phyloP scores from a whole-genome alignment of 2,888 invertebrate genomes.

The Ametastegia equiseti region DNA sequence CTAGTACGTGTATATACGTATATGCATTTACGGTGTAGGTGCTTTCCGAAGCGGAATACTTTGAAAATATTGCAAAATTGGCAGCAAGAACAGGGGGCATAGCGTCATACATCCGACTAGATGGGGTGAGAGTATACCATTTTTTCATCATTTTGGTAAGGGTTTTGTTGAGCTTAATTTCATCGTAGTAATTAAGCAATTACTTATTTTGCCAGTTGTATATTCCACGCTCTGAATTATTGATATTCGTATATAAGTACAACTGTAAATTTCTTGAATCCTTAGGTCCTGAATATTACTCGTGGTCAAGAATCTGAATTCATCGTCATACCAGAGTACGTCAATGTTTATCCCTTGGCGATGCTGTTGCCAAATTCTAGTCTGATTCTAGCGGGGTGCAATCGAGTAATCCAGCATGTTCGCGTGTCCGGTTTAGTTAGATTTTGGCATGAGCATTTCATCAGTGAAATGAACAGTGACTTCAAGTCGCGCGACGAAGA shows the following conservation, averaged over 20 bases:
- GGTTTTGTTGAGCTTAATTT: background rate
- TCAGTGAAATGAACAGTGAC: background rate
- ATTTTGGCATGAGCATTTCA: background rate
- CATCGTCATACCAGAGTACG: constrained; percentile 16
- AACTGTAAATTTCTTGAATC: background rate
- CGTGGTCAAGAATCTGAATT: constrained; percentile 5
- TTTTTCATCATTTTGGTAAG: background rate
- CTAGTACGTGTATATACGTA: too few species aligned
- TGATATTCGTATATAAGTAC: too few species aligned
- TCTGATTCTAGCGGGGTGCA: constrained; percentile 5
- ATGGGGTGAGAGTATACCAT: background rate
- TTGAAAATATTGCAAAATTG: background rate
- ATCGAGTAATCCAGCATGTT: background rate
- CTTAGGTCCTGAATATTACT: background rate
- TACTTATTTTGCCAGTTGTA: background rate
- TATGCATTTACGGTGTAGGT: background rate
- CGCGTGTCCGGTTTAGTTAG: background rate
- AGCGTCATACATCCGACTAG: background rate
- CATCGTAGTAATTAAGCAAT: background rate
- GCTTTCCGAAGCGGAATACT: background rate
- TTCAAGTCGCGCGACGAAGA: background rate
- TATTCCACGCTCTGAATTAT: too few species aligned
- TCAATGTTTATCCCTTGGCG: background rate
- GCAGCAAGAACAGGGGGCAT: background rate
- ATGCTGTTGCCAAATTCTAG: constrained; percentile 18